phyloP scores from a whole-genome alignment of 2,797 vertebrate species.

The Acestrorhynchus altus region DNA sequence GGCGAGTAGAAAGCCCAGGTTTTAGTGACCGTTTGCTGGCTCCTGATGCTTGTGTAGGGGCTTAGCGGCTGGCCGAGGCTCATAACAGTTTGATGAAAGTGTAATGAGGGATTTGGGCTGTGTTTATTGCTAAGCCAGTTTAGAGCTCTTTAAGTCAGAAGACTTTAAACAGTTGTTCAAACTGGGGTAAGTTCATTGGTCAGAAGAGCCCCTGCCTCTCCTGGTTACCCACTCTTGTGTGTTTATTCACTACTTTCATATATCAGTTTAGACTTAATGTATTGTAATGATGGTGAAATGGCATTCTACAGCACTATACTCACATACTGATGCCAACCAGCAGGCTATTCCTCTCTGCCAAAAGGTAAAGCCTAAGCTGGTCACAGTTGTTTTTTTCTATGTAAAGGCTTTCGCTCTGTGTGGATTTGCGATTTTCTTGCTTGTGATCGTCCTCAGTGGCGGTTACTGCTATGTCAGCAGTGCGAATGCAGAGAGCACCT shows the following conservation, averaged over 20 bases:
- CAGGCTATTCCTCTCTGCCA: background rate
- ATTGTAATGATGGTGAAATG: background rate
- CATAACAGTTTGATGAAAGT: constrained; percentile 67
- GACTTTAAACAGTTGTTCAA: constrained; percentile 46
- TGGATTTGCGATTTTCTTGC: constrained; percentile 12
- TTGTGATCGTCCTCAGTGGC: constrained; percentile 33
- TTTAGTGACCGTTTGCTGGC: constrained; percentile 28
- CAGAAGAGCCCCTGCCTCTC: background rate
- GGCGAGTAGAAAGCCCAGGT: constrained; percentile 18
- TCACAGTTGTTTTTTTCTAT: background rate
- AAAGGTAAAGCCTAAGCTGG: background rate
- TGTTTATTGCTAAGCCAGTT: constrained; percentile 59
- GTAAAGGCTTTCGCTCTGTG: background rate
- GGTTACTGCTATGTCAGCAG: constrained; percentile 55
- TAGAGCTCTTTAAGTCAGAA: constrained; percentile 48
- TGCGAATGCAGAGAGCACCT: constrained; percentile 58
- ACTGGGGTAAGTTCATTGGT: background rate
- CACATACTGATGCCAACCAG: background rate
- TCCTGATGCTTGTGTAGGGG: constrained; percentile 53
- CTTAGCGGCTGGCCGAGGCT: constrained; percentile 69
- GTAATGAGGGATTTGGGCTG: constrained; percentile 64
- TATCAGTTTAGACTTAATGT: background rate
- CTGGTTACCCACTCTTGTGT: background rate
- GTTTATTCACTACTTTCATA: background rate
- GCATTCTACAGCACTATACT: background rate